These are phyloP conservation scores for Crocidura indochinensis DNA, from an alignment of 2,797 vertebrate species.

Conservation along the genomic window DNA sequence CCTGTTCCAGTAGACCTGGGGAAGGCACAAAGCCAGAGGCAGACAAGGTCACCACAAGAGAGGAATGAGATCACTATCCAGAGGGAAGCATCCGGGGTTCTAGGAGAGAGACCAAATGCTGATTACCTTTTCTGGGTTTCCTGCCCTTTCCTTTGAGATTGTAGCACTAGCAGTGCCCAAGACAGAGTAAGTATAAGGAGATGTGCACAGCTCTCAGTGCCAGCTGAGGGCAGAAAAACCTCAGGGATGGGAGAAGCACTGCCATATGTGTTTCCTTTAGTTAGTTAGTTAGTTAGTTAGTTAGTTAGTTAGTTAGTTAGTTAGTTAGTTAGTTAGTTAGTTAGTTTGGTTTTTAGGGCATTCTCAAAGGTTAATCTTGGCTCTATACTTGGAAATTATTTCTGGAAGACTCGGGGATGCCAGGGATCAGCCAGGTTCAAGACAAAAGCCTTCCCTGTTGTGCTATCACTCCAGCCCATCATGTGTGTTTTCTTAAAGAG, in stretches of 20 bases:
- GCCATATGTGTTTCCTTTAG: not conserved
- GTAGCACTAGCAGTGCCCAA: not conserved
- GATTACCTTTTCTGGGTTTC: rapidly evolving
- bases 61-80: slow-evolving; percentile 51
- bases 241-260: slow-evolving; percentile 32
- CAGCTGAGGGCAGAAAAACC: not conserved
- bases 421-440: no score
- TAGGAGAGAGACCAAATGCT: slow-evolving; percentile 23
- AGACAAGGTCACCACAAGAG: not conserved
- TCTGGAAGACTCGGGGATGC: no score
- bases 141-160: not conserved
- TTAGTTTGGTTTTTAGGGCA: no score
- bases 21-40: slow-evolving; percentile 17
- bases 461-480: no score
- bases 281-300: no score
- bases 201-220: not conserved
- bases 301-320: no score
- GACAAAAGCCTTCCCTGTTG: no score
- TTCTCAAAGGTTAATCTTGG: no score
- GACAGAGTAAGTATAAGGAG: not conserved
- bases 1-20: slow-evolving; percentile 21
- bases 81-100: not conserved
- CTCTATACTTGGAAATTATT: no score
- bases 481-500: slow-evolving; percentile 19
- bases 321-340: no score